phyloP scores from a whole-genome alignment of 2,113 vertebrate species.

The Podarcis cretensis region DNA sequence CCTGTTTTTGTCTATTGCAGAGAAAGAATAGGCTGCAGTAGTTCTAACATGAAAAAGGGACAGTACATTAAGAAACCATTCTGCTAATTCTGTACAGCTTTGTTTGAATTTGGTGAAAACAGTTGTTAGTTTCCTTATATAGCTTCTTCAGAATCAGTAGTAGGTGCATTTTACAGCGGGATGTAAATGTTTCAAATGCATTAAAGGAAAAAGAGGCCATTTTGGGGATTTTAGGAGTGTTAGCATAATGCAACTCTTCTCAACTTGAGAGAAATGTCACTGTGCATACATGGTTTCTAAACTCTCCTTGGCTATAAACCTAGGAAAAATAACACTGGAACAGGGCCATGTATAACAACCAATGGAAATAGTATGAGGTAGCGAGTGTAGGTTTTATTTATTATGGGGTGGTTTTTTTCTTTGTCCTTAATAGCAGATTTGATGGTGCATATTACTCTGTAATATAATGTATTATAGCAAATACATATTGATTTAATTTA shows the following conservation, averaged over 20 bases:
- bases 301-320: not conserved
- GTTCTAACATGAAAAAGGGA: constrained; percentile 49
- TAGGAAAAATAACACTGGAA: constrained; percentile 13
- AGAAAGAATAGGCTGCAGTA: constrained; percentile 26
- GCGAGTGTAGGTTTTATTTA: constrained; percentile 59
- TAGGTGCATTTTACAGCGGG: constrained; percentile 41
- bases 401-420: constrained; percentile 54
- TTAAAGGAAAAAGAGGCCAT: constrained; percentile 22
- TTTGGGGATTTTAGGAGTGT: not conserved
- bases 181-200: constrained; percentile 68
- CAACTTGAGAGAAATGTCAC: constrained; percentile 23
- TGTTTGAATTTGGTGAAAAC: constrained; percentile 48
- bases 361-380: constrained; percentile 13
- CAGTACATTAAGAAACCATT: constrained; percentile 37
- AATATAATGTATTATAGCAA: constrained; percentile 84
- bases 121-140: constrained; percentile 20
- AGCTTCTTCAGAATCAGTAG: constrained; percentile 41
- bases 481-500: constrained; percentile 67
- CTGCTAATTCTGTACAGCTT: constrained; percentile 20
- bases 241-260: constrained; percentile 31
- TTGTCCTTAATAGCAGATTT: constrained; percentile 56
- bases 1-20: constrained; percentile 44
- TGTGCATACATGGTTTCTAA: constrained; percentile 24
- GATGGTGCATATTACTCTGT: constrained; percentile 71
- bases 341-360: not conserved